A percentile compares a stretch with the other conserved stretches of the same genome.
These are phyloP conservation scores for Drosophila prostipennis DNA, from an alignment of 2,888 invertebrate species.

Conservation along the genomic window DNA sequence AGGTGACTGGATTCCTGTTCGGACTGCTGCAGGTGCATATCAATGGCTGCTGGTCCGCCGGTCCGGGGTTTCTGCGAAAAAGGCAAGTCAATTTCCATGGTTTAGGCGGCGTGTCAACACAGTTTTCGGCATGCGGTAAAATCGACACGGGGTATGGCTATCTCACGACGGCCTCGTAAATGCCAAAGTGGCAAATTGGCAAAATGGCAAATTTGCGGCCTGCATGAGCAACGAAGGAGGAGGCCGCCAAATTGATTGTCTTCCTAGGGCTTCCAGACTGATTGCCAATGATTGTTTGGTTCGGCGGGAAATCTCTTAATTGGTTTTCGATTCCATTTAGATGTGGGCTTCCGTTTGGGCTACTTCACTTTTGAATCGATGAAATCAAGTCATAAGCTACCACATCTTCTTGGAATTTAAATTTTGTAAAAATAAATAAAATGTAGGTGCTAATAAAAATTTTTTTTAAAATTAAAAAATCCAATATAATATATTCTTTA, in stretches of 20 bases:
- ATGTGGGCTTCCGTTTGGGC: neutral
- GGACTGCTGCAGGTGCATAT: conserved; percentile 67
- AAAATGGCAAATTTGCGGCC: conserved; percentile 24
- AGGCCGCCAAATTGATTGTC: conserved; percentile 34
- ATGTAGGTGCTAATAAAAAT: no score
- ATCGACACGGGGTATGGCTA: neutral
- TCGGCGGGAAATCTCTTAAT: conserved; percentile 35
- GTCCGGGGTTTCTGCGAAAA: conserved; percentile 38
- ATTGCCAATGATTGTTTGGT: conserved; percentile 40
- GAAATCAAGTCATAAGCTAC: no score
- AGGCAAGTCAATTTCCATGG: conserved; percentile 32
- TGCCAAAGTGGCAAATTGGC: conserved; percentile 25
- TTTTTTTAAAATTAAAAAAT: no score
- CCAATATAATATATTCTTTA: neutral
- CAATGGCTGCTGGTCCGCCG: conserved; percentile 64
- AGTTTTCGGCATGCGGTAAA: conserved; percentile 15
- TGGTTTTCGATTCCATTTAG: conserved; percentile 25
- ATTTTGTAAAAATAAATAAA: no score
- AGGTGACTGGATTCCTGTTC: conserved; percentile 54
- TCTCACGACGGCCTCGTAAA: conserved; percentile 4
- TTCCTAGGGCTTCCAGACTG: conserved; percentile 37
- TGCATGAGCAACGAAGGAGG: conserved; percentile 16
- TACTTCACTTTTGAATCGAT: neutral
- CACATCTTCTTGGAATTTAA: no score
- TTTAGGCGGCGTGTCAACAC: conserved; percentile 35